These are phyloP conservation scores for Alexandromys fortis DNA, from an alignment of 2,113 vertebrate species.

Conservation along the genomic window DNA sequence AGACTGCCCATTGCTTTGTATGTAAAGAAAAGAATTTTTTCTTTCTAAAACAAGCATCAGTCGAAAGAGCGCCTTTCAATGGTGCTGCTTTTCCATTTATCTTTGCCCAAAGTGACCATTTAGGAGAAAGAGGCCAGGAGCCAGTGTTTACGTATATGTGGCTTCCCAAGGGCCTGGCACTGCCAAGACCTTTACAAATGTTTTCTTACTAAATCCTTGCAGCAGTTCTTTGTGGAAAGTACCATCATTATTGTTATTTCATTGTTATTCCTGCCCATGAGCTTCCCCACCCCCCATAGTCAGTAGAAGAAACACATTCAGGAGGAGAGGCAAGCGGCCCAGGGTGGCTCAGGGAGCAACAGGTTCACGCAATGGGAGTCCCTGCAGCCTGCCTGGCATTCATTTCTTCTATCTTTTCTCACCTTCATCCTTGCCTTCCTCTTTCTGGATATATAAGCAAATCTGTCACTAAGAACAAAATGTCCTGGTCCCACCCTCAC, in stretches of 20 bases:
- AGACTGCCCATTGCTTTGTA: not conserved
- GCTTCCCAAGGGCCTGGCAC: not conserved
- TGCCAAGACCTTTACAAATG: constrained; percentile 1
- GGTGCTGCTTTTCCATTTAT: constrained; percentile 15
- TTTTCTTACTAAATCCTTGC: constrained; percentile 23
- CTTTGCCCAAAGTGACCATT: constrained; percentile 39
- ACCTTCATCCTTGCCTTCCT: not conserved
- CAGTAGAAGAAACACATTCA: not conserved
- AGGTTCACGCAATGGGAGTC: too few relatives aligned
- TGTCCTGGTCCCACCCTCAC: not conserved
- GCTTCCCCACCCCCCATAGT: not conserved
- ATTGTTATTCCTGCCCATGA: too few relatives aligned
- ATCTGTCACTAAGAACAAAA: not conserved
- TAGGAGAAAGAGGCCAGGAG: not conserved
- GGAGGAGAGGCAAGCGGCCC: not conserved
- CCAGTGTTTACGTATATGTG: not conserved
- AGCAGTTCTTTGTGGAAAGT: not conserved
- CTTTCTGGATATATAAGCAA: not conserved
- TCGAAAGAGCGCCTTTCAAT: not conserved
- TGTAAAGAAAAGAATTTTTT: not conserved
- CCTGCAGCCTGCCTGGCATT: not conserved
- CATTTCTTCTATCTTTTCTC: not conserved
- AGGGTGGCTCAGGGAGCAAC: not conserved
- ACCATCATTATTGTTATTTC: not conserved
- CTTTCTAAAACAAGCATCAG: not conserved